phyloP scores from a whole-genome alignment of 2,888 invertebrate genomes.

The Cataglyphis cursor region DNA sequence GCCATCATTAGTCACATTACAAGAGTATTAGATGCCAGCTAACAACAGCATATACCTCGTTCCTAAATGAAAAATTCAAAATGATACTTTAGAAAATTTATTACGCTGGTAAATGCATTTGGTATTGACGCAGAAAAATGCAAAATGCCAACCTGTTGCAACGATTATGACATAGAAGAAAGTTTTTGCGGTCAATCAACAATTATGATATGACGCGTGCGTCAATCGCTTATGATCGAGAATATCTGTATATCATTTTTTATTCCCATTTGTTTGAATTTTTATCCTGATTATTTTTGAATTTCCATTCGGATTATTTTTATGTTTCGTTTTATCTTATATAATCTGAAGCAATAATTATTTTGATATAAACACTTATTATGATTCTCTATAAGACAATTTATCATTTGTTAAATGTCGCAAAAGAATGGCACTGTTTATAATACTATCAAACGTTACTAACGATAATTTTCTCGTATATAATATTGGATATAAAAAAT shows the following conservation, averaged over 20 bases:
- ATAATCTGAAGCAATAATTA: neutral
- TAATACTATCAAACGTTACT: neutral
- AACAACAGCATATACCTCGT: slow-evolving; percentile 1
- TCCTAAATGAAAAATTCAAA: slow-evolving; percentile 24
- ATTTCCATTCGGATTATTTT: too few species aligned
- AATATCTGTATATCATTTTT: slow-evolving; percentile 27
- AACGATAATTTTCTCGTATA: neutral
- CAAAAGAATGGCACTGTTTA: neutral
- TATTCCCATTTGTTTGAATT: slow-evolving; percentile 18
- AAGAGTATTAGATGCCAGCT: neutral
- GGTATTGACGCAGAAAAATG: slow-evolving; percentile 39
- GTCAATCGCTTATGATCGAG: slow-evolving; percentile 34
- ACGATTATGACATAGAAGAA: slow-evolving; percentile 49
- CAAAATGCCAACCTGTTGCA: slow-evolving; percentile 31
- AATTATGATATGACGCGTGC: slow-evolving; percentile 65
- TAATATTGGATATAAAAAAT: neutral
- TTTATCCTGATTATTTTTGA: neutral
- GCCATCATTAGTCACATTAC: slow-evolving; percentile 1
- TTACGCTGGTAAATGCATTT: slow-evolving; percentile 24
- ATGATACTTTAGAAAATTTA: slow-evolving; percentile 43
- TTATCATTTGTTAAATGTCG: neutral
- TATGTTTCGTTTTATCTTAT: too few species aligned
- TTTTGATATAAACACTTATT: neutral
- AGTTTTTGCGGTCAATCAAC: slow-evolving; percentile 58
- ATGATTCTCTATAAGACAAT: neutral